Base-by-base conservation (phyloP, 2,113 vertebrate species). In the Podocnemis expansa region DNA sequence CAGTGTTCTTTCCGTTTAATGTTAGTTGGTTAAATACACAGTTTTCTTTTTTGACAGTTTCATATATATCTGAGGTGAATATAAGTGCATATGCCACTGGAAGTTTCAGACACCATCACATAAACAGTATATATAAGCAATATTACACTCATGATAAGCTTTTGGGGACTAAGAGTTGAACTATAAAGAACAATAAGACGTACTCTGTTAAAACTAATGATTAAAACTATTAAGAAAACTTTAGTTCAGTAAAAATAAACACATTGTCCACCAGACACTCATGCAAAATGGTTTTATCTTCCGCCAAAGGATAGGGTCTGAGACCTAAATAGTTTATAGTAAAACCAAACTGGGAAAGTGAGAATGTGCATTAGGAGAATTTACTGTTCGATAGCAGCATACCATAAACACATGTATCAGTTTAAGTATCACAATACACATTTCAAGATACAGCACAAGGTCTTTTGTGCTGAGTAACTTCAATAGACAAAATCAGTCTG, bases 161-260 rank as follows among this genome's bases (percentile, higher is more conserved):
- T 85, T 93, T 73, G 84, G 93, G 52, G 60, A 97, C 86, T 92
- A 90, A 87, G 87, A 81, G 91, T 92, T 95, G 73, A 96, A 93
- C 21, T 63, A 94, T 41, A 95, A 97, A 95, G 92, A 94, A 97
- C 82, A 96, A 88, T 83, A 85, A 93, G 56, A 94, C 38, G 79
- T 95, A 89, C 82, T 85, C 73, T 94, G 76, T 80, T 94, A 96
- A 87, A 93, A 84, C 25, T 83, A 91, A 19, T 58, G 84, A 93
- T 92, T 89, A 93, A 87, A 95, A 93, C 88, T 91, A 95, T 91
- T 97, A 93, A 38, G 60, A 94, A 96, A 96, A 94, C 56, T 88
- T 80, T 90, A 41, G 83, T 89, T 95, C 19, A 87, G 63, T 91
- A 96, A 97, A 97, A 97, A 86, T 73, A 96, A 97, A 94, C 92